Conservation (phyloP, 2,888 invertebrate genomes). For the Sympetrum striolatum region DNA sequence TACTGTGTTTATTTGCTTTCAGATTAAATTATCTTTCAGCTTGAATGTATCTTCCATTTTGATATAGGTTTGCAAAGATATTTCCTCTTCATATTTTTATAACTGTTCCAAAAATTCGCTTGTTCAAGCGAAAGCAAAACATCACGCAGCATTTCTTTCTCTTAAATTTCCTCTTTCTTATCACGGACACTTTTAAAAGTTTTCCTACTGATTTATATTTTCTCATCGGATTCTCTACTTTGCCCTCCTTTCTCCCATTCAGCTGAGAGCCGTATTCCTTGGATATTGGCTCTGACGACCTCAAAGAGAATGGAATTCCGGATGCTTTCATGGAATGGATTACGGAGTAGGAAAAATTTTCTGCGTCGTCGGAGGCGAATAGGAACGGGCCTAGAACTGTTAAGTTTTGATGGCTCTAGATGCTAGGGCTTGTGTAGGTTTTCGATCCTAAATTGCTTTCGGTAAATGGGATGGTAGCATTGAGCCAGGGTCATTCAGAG, state of each 20-base stretch:
- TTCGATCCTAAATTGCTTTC: background rate
- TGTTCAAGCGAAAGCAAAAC: background rate
- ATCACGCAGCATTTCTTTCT: background rate
- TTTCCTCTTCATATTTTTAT: too few relatives aligned
- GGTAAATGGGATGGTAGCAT: too few relatives aligned
- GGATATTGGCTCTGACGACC: too few relatives aligned
- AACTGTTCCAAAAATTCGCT: too few relatives aligned
- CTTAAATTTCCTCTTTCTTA: background rate
- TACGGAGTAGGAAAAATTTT: background rate
- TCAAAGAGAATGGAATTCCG: background rate
- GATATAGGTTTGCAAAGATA: too few relatives aligned
- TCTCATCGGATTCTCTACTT: background rate
- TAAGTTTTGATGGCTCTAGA: background rate
- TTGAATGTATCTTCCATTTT: too few relatives aligned
- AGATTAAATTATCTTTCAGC: too few relatives aligned
- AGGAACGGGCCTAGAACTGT: background rate
- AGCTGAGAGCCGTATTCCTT: background rate
- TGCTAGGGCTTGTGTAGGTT: background rate
- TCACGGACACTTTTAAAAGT: background rate
- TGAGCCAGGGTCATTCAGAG: too few relatives aligned
- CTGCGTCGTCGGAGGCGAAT: background rate
- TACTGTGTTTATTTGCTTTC: too few relatives aligned
- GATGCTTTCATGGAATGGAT: constrained; percentile 28
- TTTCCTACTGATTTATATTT: background rate
- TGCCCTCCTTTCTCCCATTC: background rate